Base-by-base conservation (phyloP, 1,140 invertebrate species). In the Macrosteles quadrilineatus region DNA sequence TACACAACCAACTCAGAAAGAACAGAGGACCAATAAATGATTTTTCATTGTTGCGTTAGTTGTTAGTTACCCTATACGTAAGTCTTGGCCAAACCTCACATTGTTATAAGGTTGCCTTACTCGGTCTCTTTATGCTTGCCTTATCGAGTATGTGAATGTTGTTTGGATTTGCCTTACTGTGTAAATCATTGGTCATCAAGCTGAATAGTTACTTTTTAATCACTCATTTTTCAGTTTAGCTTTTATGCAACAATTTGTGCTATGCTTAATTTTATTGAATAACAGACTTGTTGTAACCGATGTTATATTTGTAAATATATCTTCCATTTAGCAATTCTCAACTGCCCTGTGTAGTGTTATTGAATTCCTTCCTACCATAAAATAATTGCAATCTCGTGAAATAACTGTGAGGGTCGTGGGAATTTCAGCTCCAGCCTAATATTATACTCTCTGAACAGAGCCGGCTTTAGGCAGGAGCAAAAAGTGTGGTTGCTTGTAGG, bases 231-330 rank as follows among this genome's bases (percentile, higher is more conserved):
- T 50, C 47, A 3, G n/a, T 50, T 50, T 50, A 4, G 47, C 47
- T 50, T 50, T n/a, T 50, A 50, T 36, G 32, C 47, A 50, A 19
- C n/a, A 19, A n/a, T 50, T 19, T 23, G 47, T 50, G 21, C 21
- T 50, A 50, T 50, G 47, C 47, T 50, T n/a, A 50, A 23, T 23
- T 43, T 19, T 50, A 50, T 19, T 50, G n/a, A 9, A 50, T n/a
- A 11, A 11, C 3, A 50, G n/a, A 9, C n/a, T 50, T 50, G 47
- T 50, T 50, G 47, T 50, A 50, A 50, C 47, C 47, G 21, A 50
- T 50, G 47, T 50, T 50, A 50, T 50, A 50, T 50, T 50, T 50
- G 47, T 50, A 50, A 50, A 50, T 50, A 50, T 50, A 50, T 50
- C 32, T 50, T 23, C 47, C 21, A 23, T 50, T 50, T 50, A 50